phyloP scores from a whole-genome alignment of 37 sponge, comb jelly and placozoan genomes.

The Beroe forskalii region DNA sequence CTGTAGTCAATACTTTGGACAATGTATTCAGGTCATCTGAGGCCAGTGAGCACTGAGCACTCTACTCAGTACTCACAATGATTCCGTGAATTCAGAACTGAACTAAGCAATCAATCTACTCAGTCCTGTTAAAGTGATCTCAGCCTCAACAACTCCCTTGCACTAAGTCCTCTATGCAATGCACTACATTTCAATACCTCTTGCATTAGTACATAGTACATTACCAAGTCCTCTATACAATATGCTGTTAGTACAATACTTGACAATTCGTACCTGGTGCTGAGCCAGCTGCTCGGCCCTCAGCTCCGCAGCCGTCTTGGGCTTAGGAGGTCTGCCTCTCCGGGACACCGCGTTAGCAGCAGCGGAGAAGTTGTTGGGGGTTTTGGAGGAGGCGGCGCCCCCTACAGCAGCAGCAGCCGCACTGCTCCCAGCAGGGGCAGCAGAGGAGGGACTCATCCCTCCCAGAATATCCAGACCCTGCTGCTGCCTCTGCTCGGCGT shows the following conservation, averaged over 20 bases:
- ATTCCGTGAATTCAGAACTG: too few species aligned
- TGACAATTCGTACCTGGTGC: background rate
- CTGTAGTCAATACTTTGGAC: too few species aligned
- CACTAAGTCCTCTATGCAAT: too few species aligned
- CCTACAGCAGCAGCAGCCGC: background rate
- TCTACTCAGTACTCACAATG: too few species aligned
- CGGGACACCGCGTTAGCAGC: background rate
- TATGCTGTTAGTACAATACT: background rate
- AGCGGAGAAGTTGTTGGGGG: background rate
- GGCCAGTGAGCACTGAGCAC: too few species aligned
- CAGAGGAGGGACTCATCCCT: slow-evolving; percentile 12
- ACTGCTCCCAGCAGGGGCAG: background rate
- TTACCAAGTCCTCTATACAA: background rate
- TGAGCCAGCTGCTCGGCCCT: background rate
- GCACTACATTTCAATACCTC: too few species aligned
- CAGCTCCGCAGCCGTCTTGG: background rate
- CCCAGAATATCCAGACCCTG: slow-evolving; percentile 5
- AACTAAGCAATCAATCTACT: too few species aligned
- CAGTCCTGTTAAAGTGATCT: too few species aligned
- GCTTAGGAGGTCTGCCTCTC: background rate
- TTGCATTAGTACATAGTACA: too few species aligned
- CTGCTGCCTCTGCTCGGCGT: slow-evolving; percentile 13
- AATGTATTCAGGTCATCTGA: too few species aligned
- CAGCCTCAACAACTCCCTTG: too few species aligned
- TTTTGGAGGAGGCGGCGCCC: background rate